Conservation (phyloP, 2,888 invertebrate species). For the Tachina grossa region DNA sequence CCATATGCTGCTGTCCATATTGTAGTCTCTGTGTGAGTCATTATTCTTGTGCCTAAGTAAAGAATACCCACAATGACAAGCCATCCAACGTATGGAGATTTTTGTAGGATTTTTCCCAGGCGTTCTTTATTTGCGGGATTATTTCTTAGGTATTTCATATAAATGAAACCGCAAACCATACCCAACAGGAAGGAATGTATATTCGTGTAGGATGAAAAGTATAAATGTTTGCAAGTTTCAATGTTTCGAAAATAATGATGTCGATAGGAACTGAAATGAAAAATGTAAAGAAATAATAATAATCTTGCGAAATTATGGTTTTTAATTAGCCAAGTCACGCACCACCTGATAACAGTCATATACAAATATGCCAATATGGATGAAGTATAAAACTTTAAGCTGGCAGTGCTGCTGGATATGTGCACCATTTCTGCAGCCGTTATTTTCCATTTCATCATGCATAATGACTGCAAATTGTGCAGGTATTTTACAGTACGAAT, state of each 20-base stretch:
- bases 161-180: slow-evolving; percentile 53
- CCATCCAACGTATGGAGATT: slow-evolving; percentile 27
- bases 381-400: no score
- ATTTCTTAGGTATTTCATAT: slow-evolving; percentile 43
- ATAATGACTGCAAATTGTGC: no score
- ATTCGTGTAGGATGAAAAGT: slow-evolving; percentile 54
- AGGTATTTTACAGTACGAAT: no score
- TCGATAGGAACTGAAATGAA: slow-evolving; percentile 37
- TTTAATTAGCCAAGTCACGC: no score
- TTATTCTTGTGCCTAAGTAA: slow-evolving; percentile 45
- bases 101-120: slow-evolving; percentile 10
- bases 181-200: slow-evolving; percentile 44
- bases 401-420: no score
- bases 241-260: slow-evolving; percentile 30
- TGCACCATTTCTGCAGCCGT: no score
- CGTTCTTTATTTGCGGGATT: slow-evolving; percentile 21
- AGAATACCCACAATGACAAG: slow-evolving; percentile 7
- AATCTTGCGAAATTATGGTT: not conserved
- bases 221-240: slow-evolving; percentile 18
- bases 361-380: no score
- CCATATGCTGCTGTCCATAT: slow-evolving; percentile 52
- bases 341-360: no score
- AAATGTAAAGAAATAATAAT: not conserved
- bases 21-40: slow-evolving; percentile 20
- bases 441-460: no score